These are phyloP conservation scores for Zosterops borbonicus DNA, from an alignment of 2,113 vertebrate genomes.

Conservation along the genomic window DNA sequence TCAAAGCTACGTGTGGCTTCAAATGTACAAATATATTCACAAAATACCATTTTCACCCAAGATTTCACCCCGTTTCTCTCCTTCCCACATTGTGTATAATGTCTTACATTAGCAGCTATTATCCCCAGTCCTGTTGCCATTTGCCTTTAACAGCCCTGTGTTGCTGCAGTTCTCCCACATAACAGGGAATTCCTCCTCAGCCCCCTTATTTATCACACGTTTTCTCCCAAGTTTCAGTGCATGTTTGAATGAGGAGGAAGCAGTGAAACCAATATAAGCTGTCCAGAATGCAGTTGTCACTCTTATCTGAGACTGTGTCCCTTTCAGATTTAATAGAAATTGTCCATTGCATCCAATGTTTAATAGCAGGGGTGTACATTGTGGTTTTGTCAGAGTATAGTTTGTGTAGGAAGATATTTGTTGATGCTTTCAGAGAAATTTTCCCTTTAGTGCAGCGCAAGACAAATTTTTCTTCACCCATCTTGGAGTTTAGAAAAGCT, in stretches of 20 bases:
- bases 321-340: background rate
- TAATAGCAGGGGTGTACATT: background rate
- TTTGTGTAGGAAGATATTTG: background rate
- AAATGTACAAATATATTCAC: background rate
- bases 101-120: background rate
- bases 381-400: background rate
- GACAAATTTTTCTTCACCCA: background rate
- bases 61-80: background rate
- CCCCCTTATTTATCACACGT: background rate
- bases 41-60: background rate
- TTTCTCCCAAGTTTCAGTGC: background rate
- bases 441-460: background rate
- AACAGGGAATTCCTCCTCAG: conserved; percentile 20
- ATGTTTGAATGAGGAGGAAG: background rate
- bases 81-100: background rate
- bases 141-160: background rate
- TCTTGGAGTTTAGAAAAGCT: background rate
- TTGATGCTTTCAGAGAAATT: background rate
- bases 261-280: background rate
- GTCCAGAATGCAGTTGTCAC: background rate
- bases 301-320: background rate
- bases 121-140: background rate
- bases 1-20: background rate
- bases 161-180: background rate
- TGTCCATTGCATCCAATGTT: background rate